These are phyloP conservation scores for Pantherophis vulpinus DNA, from an alignment of 2,797 vertebrate genomes.

Conservation along the genomic window DNA sequence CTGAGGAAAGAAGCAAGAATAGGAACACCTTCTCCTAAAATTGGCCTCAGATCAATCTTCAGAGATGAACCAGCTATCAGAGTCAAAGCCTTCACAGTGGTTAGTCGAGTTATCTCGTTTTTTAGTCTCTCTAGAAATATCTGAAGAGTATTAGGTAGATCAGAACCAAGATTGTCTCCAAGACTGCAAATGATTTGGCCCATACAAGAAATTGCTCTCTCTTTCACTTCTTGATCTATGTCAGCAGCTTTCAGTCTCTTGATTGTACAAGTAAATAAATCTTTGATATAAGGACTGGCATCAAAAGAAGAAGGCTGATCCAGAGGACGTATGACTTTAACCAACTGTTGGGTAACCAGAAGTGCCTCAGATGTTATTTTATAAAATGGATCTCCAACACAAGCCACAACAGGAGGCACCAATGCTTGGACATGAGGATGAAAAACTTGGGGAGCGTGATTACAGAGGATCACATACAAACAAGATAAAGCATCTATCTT, in stretches of 20 bases:
- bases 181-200: conserved; percentile 97
- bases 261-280: conserved; percentile 95
- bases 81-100: conserved; percentile 95
- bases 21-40: conserved; percentile 93
- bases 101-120: conserved; percentile 97
- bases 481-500: conserved; percentile 97
- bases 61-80: conserved; percentile 93
- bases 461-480: conserved; percentile 95
- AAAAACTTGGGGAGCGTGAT: conserved; percentile 95
- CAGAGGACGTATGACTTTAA: conserved; percentile 95
- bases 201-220: conserved; percentile 98
- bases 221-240: conserved; percentile 99
- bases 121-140: conserved; percentile 97
- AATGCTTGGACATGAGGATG: conserved; percentile 96
- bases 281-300: conserved; percentile 92
- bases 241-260: conserved; percentile 96
- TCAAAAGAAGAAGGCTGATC: conserved; percentile 90
- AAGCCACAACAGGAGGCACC: conserved; percentile 94
- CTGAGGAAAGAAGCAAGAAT: conserved; percentile 97
- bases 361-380: conserved; percentile 99
- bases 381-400: conserved; percentile 97
- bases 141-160: conserved; percentile 91
- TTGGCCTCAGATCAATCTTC: conserved; percentile 91
- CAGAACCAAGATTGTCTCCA: conserved; percentile 89
- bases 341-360: conserved; percentile 96